Percentiles rank a stretch among this genome's conserved stretches.
Conservation (phyloP, 2,113 vertebrate genomes). For the Rhynchomys soricoides region DNA sequence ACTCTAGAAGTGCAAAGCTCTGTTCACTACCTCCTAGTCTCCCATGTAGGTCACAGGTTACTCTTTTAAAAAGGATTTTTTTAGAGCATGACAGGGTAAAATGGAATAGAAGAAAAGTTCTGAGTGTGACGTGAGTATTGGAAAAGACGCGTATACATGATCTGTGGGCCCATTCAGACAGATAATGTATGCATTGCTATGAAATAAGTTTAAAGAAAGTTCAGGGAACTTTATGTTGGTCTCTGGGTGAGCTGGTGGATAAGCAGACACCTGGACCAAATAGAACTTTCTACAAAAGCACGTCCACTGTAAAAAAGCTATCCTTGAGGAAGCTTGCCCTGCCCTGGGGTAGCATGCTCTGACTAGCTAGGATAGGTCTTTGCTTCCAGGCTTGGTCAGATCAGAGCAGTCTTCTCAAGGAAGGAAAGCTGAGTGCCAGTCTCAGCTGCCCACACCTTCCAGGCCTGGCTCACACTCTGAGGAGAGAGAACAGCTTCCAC, state of each 20-base stretch:
- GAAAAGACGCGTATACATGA: not conserved
- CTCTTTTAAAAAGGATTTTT: not conserved
- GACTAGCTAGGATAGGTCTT: fast-evolving
- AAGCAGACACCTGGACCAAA: not conserved
- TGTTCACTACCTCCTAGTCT: too few species aligned
- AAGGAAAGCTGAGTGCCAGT: not conserved
- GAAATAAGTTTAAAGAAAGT: not conserved
- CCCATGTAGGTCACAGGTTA: too few species aligned
- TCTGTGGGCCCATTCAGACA: not conserved
- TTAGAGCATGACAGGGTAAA: not conserved
- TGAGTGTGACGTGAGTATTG: not conserved
- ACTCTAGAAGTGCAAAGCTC: too few species aligned
- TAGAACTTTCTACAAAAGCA: not conserved
- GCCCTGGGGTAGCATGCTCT: not conserved
- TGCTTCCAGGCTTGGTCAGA: not conserved
- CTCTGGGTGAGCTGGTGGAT: too few species aligned
- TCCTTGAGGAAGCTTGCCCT: not conserved
- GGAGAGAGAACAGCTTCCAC: not conserved
- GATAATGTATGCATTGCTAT: not conserved
- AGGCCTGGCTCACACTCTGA: not conserved
- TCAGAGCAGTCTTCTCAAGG: not conserved
- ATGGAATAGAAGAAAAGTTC: not conserved
- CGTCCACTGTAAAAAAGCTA: not conserved
- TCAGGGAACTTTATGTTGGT: not conserved
- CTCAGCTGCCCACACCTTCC: not conserved